Conservation (phyloP, 2,797 vertebrate genomes). For the Neosilurus mollespiculum region DNA sequence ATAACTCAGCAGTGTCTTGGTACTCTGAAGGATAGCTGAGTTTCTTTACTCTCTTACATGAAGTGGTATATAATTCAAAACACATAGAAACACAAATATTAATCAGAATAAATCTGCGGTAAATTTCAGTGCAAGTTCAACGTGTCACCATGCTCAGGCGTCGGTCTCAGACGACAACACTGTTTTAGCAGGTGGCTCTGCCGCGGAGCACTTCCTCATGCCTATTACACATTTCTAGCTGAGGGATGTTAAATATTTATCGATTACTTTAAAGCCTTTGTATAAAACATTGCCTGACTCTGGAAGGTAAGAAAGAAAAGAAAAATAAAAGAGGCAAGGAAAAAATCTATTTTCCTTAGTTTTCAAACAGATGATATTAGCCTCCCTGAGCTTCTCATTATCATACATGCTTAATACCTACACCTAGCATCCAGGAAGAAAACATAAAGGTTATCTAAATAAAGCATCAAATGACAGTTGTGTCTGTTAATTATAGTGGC, state of each 20-base stretch:
- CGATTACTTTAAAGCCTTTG: slow-evolving; percentile 44
- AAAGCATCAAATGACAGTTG: not conserved
- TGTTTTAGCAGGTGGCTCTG: not conserved
- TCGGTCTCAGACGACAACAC: no score
- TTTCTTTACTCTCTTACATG: not conserved
- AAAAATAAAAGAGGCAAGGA: slow-evolving; percentile 31
- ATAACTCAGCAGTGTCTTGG: not conserved
- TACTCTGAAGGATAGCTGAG: not conserved
- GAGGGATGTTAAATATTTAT: slow-evolving; percentile 56
- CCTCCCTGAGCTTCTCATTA: slow-evolving; percentile 51
- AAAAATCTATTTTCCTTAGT: slow-evolving; percentile 33
- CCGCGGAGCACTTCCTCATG: slow-evolving; percentile 7
- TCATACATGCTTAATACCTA: slow-evolving; percentile 25
- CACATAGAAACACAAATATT: slow-evolving; percentile 4
- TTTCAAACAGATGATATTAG: slow-evolving; percentile 43
- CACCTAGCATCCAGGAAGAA: slow-evolving; percentile 31
- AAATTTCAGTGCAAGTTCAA: not conserved
- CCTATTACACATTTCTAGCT: slow-evolving; percentile 37
- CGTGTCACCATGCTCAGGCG: not conserved
- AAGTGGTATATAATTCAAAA: not conserved
- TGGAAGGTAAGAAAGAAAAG: slow-evolving; percentile 37
- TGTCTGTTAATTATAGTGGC: not conserved
- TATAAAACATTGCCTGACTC: slow-evolving; percentile 47
- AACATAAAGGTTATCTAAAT: slow-evolving; percentile 40
- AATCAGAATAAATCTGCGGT: not conserved